Percentiles rank a stretch among this genome's conserved stretches.
Conservation (phyloP, 2,888 invertebrate species). For the Lochmaea crataegi region DNA sequence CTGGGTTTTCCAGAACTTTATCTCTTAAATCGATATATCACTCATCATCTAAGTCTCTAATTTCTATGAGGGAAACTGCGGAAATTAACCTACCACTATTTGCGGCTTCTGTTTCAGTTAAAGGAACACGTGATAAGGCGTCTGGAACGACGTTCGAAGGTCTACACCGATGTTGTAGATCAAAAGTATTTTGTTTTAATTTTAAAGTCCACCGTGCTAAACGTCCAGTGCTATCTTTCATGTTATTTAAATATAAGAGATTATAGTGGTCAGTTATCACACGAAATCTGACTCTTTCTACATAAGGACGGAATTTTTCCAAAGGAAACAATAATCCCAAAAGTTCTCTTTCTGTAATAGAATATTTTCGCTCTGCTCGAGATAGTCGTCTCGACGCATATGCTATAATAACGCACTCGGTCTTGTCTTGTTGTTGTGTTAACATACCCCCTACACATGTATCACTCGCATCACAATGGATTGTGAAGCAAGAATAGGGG, state of each 20-base stretch:
- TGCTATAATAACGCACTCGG: too few relatives aligned
- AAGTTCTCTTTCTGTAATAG: too few relatives aligned
- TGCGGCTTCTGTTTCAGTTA: background rate
- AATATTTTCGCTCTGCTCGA: too few relatives aligned
- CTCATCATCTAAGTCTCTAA: too few relatives aligned
- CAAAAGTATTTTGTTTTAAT: constrained; percentile 30
- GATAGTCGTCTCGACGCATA: too few relatives aligned
- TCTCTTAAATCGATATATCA: constrained; percentile 1
- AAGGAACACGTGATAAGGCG: constrained; percentile 19
- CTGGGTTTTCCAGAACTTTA: constrained; percentile 28
- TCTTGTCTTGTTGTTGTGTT: too few relatives aligned
- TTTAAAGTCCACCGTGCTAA: constrained; percentile 30
- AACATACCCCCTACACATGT: too few relatives aligned
- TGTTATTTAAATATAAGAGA: constrained; percentile 19
- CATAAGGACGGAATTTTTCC: too few relatives aligned
- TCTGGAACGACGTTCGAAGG: constrained; percentile 31
- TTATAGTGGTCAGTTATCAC: background rate
- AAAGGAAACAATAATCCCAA: too few relatives aligned
- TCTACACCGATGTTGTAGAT: constrained; percentile 29
- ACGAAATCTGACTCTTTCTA: too few relatives aligned
- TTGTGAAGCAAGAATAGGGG: too few relatives aligned
- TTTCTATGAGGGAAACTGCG: background rate
- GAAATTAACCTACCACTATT: background rate
- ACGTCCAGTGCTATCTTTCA: constrained; percentile 28
- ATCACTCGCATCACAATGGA: too few relatives aligned